Percentiles rank a stretch among this genome's conserved stretches.
Conservation (phyloP, 2,888 invertebrate genomes). For the Andrena chrysosceles region DNA sequence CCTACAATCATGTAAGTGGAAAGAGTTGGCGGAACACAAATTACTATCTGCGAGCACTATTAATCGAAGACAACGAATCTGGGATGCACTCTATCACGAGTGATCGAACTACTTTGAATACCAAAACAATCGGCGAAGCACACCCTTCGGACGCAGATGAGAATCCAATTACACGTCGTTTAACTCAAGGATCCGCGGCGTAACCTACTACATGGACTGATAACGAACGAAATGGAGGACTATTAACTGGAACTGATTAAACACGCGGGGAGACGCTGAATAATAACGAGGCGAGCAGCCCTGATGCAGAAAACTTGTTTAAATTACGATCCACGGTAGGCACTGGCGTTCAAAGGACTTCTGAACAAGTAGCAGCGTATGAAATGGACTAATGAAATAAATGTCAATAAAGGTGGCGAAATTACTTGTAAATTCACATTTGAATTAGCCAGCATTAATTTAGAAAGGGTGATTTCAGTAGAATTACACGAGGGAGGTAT, state of each 20-base stretch:
- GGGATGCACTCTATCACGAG: background rate
- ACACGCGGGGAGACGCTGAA: background rate
- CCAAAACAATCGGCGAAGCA: slow-evolving; percentile 19
- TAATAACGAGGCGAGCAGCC: background rate
- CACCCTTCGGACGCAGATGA: slow-evolving; percentile 1
- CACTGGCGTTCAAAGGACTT: background rate
- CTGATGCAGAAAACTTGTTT: background rate
- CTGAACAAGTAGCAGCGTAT: background rate
- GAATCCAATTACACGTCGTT: slow-evolving; percentile 36
- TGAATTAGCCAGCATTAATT: background rate
- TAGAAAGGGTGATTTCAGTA: background rate
- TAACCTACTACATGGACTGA: slow-evolving; percentile 12
- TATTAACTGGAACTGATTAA: background rate
- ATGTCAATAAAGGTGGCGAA: no score
- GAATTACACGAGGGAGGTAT: background rate
- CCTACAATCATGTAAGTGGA: background rate
- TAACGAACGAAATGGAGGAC: slow-evolving; percentile 18
- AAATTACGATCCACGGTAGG: background rate
- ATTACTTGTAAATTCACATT: no score
- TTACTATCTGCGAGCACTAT: background rate
- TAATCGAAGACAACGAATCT: slow-evolving; percentile 25
- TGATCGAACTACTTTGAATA: slow-evolving; percentile 38
- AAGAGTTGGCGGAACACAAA: background rate
- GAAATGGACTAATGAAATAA: background rate
- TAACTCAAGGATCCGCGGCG: background rate